phyloP scores from a whole-genome alignment of 1,140 invertebrate species.

The Phthorimaea operculella region DNA sequence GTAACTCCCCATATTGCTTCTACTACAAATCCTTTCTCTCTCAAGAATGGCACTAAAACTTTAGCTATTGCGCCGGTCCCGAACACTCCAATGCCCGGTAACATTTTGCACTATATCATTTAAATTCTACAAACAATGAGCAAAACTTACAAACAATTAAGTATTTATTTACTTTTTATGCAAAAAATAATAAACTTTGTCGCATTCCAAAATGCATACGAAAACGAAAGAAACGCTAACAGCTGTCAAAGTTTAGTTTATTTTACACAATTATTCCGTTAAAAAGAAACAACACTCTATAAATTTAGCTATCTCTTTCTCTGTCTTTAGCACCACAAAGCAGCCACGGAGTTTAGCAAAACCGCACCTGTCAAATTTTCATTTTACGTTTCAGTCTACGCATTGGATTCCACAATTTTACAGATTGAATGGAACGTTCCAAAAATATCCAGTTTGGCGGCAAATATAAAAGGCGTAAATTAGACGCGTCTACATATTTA shows the following conservation, averaged over 20 bases:
- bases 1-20: constrained; percentile 94
- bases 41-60: constrained; percentile 89
- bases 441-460: too few relatives aligned
- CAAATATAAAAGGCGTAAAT: too few relatives aligned
- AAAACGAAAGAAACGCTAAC: not conserved
- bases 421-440: too few relatives aligned
- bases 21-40: constrained; percentile 90
- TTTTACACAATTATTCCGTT: not conserved
- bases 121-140: not conserved
- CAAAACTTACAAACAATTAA: not conserved
- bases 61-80: constrained; percentile 90
- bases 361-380: too few relatives aligned
- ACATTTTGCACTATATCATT: constrained; percentile 31
- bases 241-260: not conserved
- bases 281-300: too few relatives aligned
- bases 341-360: too few relatives aligned
- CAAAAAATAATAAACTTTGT: too few relatives aligned
- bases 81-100: constrained; percentile 94
- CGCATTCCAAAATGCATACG: not conserved
- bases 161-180: not conserved
- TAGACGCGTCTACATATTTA: too few relatives aligned
- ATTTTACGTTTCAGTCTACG: too few relatives aligned
- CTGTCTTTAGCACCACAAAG: too few relatives aligned
- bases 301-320: too few relatives aligned
- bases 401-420: too few relatives aligned